phyloP scores from a whole-genome alignment of 2,113 vertebrate genomes.

The Delphinapterus leucas region DNA sequence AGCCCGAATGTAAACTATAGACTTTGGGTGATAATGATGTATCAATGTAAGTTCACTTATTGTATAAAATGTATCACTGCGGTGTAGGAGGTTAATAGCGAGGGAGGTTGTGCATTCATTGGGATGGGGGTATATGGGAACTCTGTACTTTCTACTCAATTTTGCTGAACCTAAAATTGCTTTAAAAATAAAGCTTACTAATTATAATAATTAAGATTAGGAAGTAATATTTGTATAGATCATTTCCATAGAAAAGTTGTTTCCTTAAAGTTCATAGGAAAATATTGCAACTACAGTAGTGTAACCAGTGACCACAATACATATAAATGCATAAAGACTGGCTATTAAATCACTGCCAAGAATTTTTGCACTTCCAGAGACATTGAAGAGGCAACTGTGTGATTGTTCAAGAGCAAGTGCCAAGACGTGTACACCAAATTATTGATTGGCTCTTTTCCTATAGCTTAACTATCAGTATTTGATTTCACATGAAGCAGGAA shows the following conservation, averaged over 20 bases:
- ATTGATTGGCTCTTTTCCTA: not conserved
- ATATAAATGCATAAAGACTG: not conserved
- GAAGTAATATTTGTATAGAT: not conserved
- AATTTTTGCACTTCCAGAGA: not conserved
- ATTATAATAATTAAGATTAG: not conserved
- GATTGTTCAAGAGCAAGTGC: not conserved
- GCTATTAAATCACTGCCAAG: not conserved
- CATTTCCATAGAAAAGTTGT: not conserved
- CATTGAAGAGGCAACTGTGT: not conserved
- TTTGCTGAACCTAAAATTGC: not conserved
- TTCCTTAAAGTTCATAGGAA: not conserved
- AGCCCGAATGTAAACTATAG: not conserved
- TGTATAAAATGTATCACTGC: not conserved
- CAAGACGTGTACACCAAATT: not conserved
- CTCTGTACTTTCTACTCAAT: not conserved
- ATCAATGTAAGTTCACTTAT: not conserved
- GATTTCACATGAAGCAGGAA: constrained; percentile 45
- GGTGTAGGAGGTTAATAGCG: not conserved
- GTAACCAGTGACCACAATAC: not conserved
- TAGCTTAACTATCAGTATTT: not conserved
- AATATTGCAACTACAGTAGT: not conserved
- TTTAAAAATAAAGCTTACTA: not conserved
- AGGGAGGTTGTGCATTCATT: accelerated
- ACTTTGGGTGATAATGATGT: not conserved
- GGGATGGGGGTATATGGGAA: not conserved